Conservation (phyloP, 2,888 invertebrate species). For the Microplitis manilae region DNA sequence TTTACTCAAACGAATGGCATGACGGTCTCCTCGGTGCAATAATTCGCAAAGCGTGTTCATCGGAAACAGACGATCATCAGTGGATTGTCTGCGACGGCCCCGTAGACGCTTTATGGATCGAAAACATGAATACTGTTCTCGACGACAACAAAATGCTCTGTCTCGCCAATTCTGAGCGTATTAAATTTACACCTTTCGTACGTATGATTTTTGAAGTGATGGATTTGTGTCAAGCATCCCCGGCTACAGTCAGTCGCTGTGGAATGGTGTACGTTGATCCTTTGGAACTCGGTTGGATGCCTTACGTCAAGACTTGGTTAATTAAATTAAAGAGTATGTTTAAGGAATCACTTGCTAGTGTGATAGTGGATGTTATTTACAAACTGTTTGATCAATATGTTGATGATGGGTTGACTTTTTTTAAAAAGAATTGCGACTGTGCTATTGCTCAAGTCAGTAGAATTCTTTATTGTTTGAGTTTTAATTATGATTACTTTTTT, state of each 20-base stretch:
- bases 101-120: slow-evolving; percentile 95
- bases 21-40: slow-evolving; percentile 87
- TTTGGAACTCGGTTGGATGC: slow-evolving; percentile 85
- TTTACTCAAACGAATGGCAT: slow-evolving; percentile 90
- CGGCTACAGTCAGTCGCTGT: slow-evolving; percentile 86
- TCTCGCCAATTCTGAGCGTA: slow-evolving; percentile 91
- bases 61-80: slow-evolving; percentile 82
- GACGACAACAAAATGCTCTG: slow-evolving; percentile 96
- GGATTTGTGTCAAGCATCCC: slow-evolving; percentile 90
- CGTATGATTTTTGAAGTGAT: slow-evolving; percentile 89
- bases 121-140: slow-evolving; percentile 92
- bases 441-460: slow-evolving; percentile 82
- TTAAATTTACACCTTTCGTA: slow-evolving; percentile 89
- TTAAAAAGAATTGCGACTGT: slow-evolving; percentile 80
- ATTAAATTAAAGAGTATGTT: slow-evolving; percentile 73
- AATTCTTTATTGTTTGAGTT: slow-evolving; percentile 15
- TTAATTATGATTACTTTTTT: background rate
- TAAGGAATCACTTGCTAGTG: slow-evolving; percentile 70
- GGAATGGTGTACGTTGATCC: slow-evolving; percentile 92
- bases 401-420: slow-evolving; percentile 78
- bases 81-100: slow-evolving; percentile 95
- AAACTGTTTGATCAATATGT: slow-evolving; percentile 80
- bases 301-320: slow-evolving; percentile 86
- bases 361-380: slow-evolving; percentile 78
- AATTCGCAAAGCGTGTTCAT: slow-evolving; percentile 77